A percentile compares a stretch with the other conserved stretches of the same genome.
Conservation (phyloP, 1,140 invertebrate species). For the Drosophila eugracilis region DNA sequence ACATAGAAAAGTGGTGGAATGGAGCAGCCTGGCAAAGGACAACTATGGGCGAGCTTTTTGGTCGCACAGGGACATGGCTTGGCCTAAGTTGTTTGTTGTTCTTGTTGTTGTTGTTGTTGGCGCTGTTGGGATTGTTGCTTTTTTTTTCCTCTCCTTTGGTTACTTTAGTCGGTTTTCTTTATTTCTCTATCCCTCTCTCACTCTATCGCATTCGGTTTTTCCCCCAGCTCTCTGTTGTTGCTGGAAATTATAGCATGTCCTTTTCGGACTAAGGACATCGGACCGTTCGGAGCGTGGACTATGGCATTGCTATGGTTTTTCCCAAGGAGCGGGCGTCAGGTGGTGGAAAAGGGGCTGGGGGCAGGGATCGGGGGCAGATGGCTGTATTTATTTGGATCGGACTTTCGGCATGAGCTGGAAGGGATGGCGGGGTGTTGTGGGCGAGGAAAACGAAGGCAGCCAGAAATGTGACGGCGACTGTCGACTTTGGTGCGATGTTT, state of each 20-base stretch:
- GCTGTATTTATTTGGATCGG: constrained; percentile 56
- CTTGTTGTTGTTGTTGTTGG: constrained; percentile 49
- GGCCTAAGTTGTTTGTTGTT: constrained; percentile 78
- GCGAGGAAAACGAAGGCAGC: constrained; percentile 24
- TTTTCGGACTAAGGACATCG: constrained; percentile 65
- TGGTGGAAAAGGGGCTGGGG: constrained; percentile 38
- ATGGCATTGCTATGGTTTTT: constrained; percentile 78
- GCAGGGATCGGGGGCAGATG: constrained; percentile 4
- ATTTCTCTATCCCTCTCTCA: constrained; percentile 26
- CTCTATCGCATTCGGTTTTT: constrained; percentile 3
- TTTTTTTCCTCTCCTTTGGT: constrained; percentile 58
- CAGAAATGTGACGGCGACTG: constrained; percentile 40
- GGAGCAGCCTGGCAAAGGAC: constrained; percentile 62
- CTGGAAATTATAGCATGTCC: constrained; percentile 81
- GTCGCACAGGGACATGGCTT: constrained; percentile 51
- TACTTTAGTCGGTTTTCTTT: constrained; percentile 70
- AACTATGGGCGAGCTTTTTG: constrained; percentile 74
- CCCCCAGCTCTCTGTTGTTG: constrained; percentile 50
- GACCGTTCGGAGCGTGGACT: constrained; percentile 53
- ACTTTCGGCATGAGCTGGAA: constrained; percentile 44
- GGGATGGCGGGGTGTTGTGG: neutral
- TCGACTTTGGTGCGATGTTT: constrained; percentile 63
- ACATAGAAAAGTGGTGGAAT: neutral
- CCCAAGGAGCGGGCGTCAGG: constrained; percentile 46
- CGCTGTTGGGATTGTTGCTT: constrained; percentile 55